phyloP scores from a whole-genome alignment of 53 echinoderm and acorn worm genomes.

The Pentamera pediparva region DNA sequence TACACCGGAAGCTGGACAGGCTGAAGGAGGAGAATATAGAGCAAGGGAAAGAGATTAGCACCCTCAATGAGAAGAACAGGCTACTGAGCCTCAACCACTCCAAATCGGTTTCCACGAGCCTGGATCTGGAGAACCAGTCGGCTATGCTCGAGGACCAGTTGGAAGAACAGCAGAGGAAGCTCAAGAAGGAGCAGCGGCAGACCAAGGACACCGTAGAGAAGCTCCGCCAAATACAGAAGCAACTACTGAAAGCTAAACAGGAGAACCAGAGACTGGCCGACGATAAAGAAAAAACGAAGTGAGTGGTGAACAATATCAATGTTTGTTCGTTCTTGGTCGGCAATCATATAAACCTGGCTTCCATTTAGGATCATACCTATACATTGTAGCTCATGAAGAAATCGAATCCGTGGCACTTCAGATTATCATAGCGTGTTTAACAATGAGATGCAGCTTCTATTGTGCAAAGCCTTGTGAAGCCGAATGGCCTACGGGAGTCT shows the following conservation, averaged over 20 bases:
- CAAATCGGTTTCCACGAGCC: background rate
- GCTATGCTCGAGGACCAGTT: background rate
- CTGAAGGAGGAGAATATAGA: background rate
- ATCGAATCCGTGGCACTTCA: too few species aligned
- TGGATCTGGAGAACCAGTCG: constrained; percentile 6
- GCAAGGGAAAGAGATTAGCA: background rate
- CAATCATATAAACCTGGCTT: too few species aligned
- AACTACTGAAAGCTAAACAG: background rate
- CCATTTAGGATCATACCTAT: too few species aligned
- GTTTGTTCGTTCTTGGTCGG: too few species aligned
- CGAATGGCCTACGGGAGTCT: too few species aligned
- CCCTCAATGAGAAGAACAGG: background rate
- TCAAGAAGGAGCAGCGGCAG: background rate
- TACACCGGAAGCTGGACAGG: background rate
- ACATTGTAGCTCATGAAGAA: too few species aligned
- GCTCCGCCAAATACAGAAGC: background rate
- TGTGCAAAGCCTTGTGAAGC: too few species aligned
- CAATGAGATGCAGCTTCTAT: too few species aligned
- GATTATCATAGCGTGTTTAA: too few species aligned
- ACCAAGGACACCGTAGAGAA: background rate
- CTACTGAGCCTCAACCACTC: background rate
- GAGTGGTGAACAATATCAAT: too few species aligned
- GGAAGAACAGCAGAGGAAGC: background rate
- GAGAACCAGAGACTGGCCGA: background rate
- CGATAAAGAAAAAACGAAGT: background rate